Evolutionary conservation across 2,797 vertebrate species (phyloP).

Genomic region (Steatocranus sp.): DNA sequence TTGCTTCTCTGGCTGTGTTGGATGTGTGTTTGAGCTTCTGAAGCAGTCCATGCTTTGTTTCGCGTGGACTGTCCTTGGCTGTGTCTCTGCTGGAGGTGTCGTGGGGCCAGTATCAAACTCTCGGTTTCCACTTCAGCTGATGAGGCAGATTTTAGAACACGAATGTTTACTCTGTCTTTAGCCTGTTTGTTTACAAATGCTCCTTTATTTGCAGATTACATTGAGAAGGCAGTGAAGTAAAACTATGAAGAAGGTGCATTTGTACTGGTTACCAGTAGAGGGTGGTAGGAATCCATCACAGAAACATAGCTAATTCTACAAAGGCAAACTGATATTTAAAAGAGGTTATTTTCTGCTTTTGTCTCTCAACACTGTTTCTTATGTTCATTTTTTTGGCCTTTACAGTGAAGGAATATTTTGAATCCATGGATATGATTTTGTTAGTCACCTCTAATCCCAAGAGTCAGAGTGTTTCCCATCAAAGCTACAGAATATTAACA

Average conservation of each 20-base stretch:
- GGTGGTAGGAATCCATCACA: slow-evolving; percentile 26
- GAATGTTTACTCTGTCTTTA: neutral
- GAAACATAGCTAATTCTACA: neutral
- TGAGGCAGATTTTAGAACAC: neutral
- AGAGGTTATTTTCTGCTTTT: neutral
- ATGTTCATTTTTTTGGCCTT: neutral
- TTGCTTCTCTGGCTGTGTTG: slow-evolving; percentile 40
- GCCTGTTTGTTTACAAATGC: neutral
- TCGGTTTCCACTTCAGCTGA: slow-evolving; percentile 10
- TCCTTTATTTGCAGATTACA: neutral
- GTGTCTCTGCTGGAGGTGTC: slow-evolving; percentile 63
- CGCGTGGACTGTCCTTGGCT: slow-evolving; percentile 34
- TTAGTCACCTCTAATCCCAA: neutral
- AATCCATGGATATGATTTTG: slow-evolving; percentile 17
- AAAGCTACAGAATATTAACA: slow-evolving; percentile 35
- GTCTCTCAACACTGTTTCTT: neutral
- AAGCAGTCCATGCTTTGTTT: no score
- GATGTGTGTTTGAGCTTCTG: slow-evolving; percentile 54
- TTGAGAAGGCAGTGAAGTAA: neutral
- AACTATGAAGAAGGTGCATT: neutral
- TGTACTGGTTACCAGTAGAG: slow-evolving; percentile 40
- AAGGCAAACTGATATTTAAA: neutral
- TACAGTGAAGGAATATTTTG: slow-evolving; percentile 17
- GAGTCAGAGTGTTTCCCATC: slow-evolving; percentile 27
- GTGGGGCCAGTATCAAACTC: slow-evolving; percentile 41